phyloP scores from a whole-genome alignment of 2,113 vertebrate species.

The Diadophis punctatus region DNA sequence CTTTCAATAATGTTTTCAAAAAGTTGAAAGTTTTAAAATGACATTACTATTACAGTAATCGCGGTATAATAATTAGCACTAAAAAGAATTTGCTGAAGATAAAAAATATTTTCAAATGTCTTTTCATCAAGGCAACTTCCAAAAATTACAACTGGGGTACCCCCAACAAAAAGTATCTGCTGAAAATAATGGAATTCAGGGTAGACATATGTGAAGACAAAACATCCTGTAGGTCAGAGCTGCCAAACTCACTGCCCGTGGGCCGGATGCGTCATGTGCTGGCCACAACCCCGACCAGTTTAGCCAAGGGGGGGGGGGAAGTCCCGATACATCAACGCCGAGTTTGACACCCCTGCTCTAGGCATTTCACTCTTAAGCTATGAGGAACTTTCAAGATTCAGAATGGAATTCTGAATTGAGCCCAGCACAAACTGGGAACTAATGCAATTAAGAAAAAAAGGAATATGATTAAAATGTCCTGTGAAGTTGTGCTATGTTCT shows the following conservation, averaged over 20 bases:
- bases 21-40: background rate
- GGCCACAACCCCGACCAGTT: fast-evolving
- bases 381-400: background rate
- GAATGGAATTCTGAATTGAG: background rate
- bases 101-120: background rate
- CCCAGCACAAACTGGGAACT: background rate
- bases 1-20: background rate
- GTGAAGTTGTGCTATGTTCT: background rate
- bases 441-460: background rate
- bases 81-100: background rate
- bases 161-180: background rate
- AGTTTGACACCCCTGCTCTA: background rate
- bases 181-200: background rate
- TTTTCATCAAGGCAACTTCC: background rate
- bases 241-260: too few relatives aligned
- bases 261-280: too few relatives aligned
- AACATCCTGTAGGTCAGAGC: too few relatives aligned
- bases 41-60: background rate
- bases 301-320: too few relatives aligned
- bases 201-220: background rate
- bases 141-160: background rate
- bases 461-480: background rate
- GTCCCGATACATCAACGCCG: too few relatives aligned
- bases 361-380: background rate
- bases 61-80: background rate